phyloP scores from a whole-genome alignment of 2,797 vertebrate species.

The Rhodeus uyekii region DNA sequence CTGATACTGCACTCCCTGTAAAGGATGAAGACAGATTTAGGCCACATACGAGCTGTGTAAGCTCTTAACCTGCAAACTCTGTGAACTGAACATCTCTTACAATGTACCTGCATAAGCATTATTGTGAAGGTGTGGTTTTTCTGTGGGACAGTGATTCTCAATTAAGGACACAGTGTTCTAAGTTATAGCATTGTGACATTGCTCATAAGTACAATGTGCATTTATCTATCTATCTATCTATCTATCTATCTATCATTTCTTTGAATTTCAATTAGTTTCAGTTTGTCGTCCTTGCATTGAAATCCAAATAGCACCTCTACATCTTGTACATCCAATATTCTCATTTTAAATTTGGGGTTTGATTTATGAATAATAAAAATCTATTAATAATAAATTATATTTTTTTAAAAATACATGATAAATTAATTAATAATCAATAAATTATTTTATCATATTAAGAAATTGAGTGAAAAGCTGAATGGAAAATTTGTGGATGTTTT shows the following conservation, averaged over 20 bases:
- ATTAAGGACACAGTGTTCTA: conserved; percentile 4
- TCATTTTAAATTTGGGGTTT: background rate
- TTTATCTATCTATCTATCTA: too few species aligned
- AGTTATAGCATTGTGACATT: conserved; percentile 1
- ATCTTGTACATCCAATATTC: background rate
- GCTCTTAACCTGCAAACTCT: conserved; percentile 61
- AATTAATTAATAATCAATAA: too few species aligned
- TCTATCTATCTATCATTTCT: background rate
- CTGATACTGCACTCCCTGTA: conserved; percentile 63
- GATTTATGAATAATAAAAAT: too few species aligned
- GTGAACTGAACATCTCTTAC: conserved; percentile 52
- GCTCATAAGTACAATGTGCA: too few species aligned
- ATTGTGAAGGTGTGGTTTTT: conserved; percentile 14
- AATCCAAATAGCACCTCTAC: background rate
- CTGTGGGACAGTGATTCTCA: conserved; percentile 18
- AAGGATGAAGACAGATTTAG: conserved; percentile 74
- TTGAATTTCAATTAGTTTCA: background rate
- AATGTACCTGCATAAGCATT: conserved; percentile 33
- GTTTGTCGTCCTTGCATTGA: too few species aligned
- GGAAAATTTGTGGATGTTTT: too few species aligned
- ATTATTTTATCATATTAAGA: background rate
- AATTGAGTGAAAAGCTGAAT: background rate
- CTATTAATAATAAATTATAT: too few species aligned
- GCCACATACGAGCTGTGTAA: conserved; percentile 66
- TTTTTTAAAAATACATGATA: too few species aligned